These are phyloP conservation scores for Felis chaus DNA, from an alignment of 2,113 vertebrate species.

Conservation along the genomic window DNA sequence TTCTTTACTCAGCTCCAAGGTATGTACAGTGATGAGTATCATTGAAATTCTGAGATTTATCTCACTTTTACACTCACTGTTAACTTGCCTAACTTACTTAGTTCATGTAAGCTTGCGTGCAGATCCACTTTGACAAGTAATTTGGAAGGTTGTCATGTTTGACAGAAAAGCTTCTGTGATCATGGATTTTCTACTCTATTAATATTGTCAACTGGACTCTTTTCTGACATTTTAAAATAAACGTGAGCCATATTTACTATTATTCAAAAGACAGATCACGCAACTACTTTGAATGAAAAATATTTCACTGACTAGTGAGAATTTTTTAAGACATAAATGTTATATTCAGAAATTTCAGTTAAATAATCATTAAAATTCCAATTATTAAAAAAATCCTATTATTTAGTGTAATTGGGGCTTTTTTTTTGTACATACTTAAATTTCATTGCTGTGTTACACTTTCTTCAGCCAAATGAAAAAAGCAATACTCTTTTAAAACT, in stretches of 20 bases:
- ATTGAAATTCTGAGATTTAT: slow-evolving; percentile 24
- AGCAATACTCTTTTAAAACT: background rate
- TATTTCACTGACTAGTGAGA: slow-evolving; percentile 13
- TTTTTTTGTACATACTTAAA: background rate
- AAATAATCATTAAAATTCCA: background rate
- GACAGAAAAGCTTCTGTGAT: slow-evolving; percentile 70
- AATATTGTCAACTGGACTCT: slow-evolving; percentile 66
- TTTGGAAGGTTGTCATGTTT: slow-evolving; percentile 63
- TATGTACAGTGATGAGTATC: background rate
- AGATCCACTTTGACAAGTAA: slow-evolving; percentile 63
- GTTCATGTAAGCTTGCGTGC: slow-evolving; percentile 60
- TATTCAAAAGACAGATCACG: slow-evolving; percentile 62
- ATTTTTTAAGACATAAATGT: slow-evolving; percentile 9
- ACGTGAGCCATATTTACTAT: slow-evolving; percentile 76
- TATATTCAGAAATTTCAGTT: background rate
- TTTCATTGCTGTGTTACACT: background rate
- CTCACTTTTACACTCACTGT: slow-evolving; percentile 17
- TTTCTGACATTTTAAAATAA: slow-evolving; percentile 78
- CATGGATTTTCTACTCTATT: slow-evolving; percentile 73
- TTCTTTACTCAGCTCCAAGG: background rate
- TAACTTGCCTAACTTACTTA: slow-evolving; percentile 67
- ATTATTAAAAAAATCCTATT: background rate
- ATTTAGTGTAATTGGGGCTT: background rate
- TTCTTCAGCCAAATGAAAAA: background rate
- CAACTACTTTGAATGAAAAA: slow-evolving; percentile 5